Evolutionary conservation across 2,113 vertebrate genomes (phyloP), one percentile per base, ranked within the genome.

Genomic region (Calidris pygmaea): DNA sequence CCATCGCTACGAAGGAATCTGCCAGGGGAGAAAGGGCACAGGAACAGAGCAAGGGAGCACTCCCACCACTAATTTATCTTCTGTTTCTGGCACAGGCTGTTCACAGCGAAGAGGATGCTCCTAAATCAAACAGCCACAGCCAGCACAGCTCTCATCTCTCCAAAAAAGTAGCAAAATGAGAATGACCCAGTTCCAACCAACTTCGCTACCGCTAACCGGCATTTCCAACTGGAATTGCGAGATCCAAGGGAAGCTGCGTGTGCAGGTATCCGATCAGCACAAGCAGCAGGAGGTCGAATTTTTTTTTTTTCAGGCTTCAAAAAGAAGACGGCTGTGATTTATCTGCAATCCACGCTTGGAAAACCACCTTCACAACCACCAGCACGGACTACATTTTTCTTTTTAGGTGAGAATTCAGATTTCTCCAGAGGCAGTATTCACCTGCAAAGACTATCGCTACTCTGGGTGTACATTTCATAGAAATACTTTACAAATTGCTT

Each of bases 11-110:
- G 0, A 87, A 89, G 90, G 89, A 95, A 95, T 91, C 70, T 58
- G 62, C 56, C 73, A 56, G 58, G 53, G 85, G 79, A 90, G 60
- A 92, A 71, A 92, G 89, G 86, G 77, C 74, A 66, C 39, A 89
- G 62, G 70, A 92, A 56, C 1, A 37, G 66, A 95, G 89, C 45
- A 67, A 15, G 56, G 50, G 77, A 95, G 77, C 78, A 87, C 67
- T 96, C 93, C 94, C 91, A 85, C 77, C 27, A 5, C 63, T 91
- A 37, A 87, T 96, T 97, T 94, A 96, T 96, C 96, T 95, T 45
- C 93, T 19, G 34, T 32, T 89, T 83, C 94, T 95, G 94, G 91
- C 93, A 92, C 60, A 7, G 68, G 17, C 73, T 72, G 50, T 8
- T 82, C 17, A 14, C 53, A 56, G 94, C 43, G 14, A 23, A 94